phyloP scores from a whole-genome alignment of 2,888 invertebrate species.

The Empis livida region DNA sequence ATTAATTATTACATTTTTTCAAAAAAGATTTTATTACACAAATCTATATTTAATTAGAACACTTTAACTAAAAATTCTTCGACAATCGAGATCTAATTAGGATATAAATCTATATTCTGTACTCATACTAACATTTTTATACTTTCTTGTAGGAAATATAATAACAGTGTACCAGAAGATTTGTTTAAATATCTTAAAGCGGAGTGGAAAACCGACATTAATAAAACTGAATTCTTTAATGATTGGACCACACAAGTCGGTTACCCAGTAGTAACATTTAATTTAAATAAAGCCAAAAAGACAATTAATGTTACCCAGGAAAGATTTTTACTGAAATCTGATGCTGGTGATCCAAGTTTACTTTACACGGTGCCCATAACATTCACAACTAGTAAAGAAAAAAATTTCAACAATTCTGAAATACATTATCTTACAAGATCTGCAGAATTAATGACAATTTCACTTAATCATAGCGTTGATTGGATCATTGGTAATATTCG shows the following conservation, averaged over 20 bases:
- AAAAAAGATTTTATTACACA: too few relatives aligned
- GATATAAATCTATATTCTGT: too few relatives aligned
- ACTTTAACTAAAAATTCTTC: too few relatives aligned
- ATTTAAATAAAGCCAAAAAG: conserved; percentile 2
- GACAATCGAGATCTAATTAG: too few relatives aligned
- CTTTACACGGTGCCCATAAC: conserved; percentile 27
- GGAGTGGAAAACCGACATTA: conserved; percentile 23
- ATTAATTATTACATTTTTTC: too few relatives aligned
- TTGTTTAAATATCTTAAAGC: conserved; percentile 39
- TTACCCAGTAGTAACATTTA: conserved; percentile 48
- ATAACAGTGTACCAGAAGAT: conserved; percentile 37
- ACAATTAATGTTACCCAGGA: conserved; percentile 16
- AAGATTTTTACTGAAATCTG: conserved; percentile 18
- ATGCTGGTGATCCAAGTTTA: conserved; percentile 16
- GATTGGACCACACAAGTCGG: conserved; percentile 55
- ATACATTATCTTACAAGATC: too few relatives aligned
- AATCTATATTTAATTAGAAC: too few relatives aligned
- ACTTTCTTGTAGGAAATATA: conserved; percentile 20
- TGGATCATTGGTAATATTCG: conserved; percentile 28
- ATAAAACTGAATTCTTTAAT: conserved; percentile 26
- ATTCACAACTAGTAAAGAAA: conserved; percentile 19
- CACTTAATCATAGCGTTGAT: conserved; percentile 12
- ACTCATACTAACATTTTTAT: too few relatives aligned
- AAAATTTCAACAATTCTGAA: conserved; percentile 15
- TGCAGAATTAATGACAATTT: not conserved